Evolutionary conservation across 2,113 vertebrate genomes (phyloP).

Genomic region (Rhinolophus ferrumequinum): DNA sequence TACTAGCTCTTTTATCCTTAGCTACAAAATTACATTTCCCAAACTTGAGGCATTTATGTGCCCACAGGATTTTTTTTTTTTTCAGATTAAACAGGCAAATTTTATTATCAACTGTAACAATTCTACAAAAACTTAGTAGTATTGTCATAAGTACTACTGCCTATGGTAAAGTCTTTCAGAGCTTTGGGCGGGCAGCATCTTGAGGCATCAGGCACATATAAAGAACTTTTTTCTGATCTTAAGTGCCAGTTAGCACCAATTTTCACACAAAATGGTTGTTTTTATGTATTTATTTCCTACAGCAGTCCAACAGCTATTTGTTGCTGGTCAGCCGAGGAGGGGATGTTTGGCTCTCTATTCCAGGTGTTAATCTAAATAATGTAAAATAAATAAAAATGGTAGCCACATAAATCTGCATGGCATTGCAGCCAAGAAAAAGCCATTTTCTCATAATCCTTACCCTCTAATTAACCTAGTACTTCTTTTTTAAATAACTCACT

Average conservation of each 20-base stretch:
- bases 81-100: conserved; percentile 68
- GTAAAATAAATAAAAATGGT: conserved; percentile 65
- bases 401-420: conserved; percentile 33
- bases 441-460: not conserved
- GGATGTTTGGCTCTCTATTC: conserved; percentile 25
- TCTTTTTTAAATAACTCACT: not conserved
- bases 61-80: not conserved
- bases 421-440: conserved; percentile 54
- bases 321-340: not conserved
- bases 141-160: not conserved
- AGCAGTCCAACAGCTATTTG: not conserved
- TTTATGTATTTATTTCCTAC: not conserved
- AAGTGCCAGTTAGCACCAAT: conserved; percentile 58
- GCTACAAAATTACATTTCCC: conserved; percentile 36
- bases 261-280: not conserved
- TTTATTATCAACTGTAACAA: conserved; percentile 78
- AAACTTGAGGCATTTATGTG: not conserved
- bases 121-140: conserved; percentile 68
- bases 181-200: conserved; percentile 7
- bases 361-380: conserved; percentile 61
- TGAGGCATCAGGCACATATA: conserved; percentile 52
- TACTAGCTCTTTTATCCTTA: not conserved
- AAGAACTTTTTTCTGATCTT: conserved; percentile 32
- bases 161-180: conserved; percentile 41
- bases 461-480: not conserved